phyloP scores from a whole-genome alignment of 30 jellyfish, hydroid and myxozoan genomes.

The Sanderia malayensis region DNA sequence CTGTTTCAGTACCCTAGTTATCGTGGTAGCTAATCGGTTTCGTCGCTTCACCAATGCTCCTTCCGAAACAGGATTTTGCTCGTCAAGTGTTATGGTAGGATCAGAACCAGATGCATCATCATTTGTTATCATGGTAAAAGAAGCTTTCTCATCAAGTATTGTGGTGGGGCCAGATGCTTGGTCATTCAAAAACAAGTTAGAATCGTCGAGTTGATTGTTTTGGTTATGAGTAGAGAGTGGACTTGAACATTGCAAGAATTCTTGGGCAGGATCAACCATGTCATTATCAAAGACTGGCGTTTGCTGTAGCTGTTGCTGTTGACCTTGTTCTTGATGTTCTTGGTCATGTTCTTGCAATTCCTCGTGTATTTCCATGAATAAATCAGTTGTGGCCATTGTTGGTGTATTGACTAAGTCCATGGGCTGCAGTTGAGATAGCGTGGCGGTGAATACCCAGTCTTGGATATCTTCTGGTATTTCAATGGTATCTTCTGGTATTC shows the following conservation, averaged over 20 bases:
- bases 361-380: not conserved
- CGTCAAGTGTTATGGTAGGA: conserved; percentile 4
- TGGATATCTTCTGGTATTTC: conserved; percentile 1
- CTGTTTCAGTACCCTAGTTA: conserved; percentile 2
- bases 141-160: conserved; percentile 1
- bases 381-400: conserved; percentile 1
- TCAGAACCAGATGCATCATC: conserved; percentile 4
- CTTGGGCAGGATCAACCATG: conserved; percentile 6
- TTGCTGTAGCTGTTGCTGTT: too few species aligned
- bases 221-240: conserved; percentile 4
- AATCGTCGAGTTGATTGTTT: conserved; percentile 4
- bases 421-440: conserved; percentile 5
- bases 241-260: conserved; percentile 1
- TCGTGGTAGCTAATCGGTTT: conserved; percentile 4
- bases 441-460: conserved; percentile 1
- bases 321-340: not conserved
- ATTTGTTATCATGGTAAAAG: not conserved
- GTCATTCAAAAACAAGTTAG: conserved; percentile 1
- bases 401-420: conserved; percentile 3
- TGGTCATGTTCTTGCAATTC: not conserved
- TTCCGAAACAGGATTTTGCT: conserved; percentile 3
- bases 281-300: too few species aligned
- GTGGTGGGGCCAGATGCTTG: conserved; percentile 15
- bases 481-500: not conserved
- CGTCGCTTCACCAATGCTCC: conserved; percentile 7